Percentiles rank a stretch among this genome's conserved stretches.
phyloP scores from a whole-genome alignment of 2,888 invertebrate species.

The Glyphotaelius pellucidus region DNA sequence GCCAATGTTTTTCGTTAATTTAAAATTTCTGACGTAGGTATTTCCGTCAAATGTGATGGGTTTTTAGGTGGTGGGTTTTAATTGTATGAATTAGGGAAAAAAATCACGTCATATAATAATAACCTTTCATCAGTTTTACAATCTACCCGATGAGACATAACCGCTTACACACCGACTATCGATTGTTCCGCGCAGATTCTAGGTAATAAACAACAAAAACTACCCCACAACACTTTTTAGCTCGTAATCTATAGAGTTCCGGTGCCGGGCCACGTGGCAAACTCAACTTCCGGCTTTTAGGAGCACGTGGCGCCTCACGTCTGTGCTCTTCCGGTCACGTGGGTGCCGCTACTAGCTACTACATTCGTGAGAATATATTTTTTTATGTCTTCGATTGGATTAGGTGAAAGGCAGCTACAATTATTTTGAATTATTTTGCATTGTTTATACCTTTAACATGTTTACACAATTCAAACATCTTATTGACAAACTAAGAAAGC shows the following conservation, averaged over 20 bases:
- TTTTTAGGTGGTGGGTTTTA: neutral
- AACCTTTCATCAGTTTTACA: neutral
- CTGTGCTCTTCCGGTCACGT: conserved; percentile 64
- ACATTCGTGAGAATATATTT: conserved; percentile 21
- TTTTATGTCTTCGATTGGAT: neutral
- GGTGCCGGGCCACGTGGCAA: conserved; percentile 63
- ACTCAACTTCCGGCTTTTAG: conserved; percentile 64
- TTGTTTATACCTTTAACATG: neutral
- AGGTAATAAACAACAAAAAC: conserved; percentile 8
- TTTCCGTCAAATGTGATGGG: too few species aligned
- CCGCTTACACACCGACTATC: neutral
- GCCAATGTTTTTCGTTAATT: too few species aligned
- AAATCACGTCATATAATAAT: neutral
- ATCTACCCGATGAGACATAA: neutral
- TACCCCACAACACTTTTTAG: conserved; percentile 48
- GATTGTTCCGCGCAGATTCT: neutral
- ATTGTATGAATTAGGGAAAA: neutral
- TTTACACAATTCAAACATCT: neutral
- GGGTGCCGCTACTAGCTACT: conserved; percentile 22
- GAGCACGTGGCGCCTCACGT: conserved; percentile 64
- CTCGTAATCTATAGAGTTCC: conserved; percentile 59
- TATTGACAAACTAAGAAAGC: neutral
- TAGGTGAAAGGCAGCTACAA: neutral
- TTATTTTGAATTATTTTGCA: neutral
- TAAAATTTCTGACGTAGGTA: too few species aligned